phyloP scores from a whole-genome alignment of 1,140 invertebrate genomes.

The Halictus rubicundus region DNA sequence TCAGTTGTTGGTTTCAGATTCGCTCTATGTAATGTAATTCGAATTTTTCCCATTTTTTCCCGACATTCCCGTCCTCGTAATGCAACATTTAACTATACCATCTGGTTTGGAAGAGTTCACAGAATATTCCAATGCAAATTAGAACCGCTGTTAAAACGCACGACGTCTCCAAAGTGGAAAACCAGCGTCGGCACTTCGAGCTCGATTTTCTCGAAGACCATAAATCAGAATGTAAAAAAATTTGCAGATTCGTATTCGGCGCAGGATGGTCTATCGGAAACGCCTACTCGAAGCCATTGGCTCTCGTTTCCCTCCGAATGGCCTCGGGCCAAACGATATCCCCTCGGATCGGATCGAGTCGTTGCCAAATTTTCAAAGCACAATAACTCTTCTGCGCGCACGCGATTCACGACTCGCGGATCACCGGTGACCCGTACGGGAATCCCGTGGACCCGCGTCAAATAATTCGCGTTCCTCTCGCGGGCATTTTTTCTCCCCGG shows the following conservation, averaged over 20 bases:
- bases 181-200: too few relatives aligned
- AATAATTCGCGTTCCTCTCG: neutral
- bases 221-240: too few relatives aligned
- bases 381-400: neutral
- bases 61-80: too few relatives aligned
- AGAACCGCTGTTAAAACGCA: neutral
- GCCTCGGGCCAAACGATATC: conserved; percentile 25
- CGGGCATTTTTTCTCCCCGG: neutral
- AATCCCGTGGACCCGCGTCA: neutral
- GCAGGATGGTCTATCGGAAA: conserved; percentile 3
- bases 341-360: neutral
- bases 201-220: too few relatives aligned
- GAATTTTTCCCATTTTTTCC: too few relatives aligned
- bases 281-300: neutral
- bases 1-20: too few relatives aligned
- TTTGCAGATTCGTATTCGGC: too few relatives aligned
- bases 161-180: neutral
- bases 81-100: too few relatives aligned
- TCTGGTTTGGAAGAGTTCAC: too few relatives aligned
- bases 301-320: conserved; percentile 9
- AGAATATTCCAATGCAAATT: too few relatives aligned
- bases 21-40: too few relatives aligned
- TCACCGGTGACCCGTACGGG: too few relatives aligned
- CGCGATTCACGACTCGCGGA: neutral
- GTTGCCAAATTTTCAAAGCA: conserved; percentile 17